phyloP scores from a whole-genome alignment of 2,888 invertebrate genomes.

The Aphidoletes aphidimyza region DNA sequence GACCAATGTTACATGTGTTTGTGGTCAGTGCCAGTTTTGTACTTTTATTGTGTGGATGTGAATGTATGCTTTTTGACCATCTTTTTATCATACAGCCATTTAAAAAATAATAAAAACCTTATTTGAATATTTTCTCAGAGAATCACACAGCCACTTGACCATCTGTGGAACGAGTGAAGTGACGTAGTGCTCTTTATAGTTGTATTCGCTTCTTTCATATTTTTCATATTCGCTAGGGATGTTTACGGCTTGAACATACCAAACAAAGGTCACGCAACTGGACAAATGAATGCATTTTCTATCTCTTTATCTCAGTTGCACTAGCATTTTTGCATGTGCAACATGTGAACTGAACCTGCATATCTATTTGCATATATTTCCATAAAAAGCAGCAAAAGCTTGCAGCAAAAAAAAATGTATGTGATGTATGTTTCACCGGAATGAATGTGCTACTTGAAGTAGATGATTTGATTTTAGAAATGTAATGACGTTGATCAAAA shows the following conservation, averaged over 20 bases:
- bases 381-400: too few species aligned
- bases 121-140: slow-evolving; percentile 22
- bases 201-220: not conserved
- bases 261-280: not conserved
- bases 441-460: too few species aligned
- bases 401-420: too few species aligned
- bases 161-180: not conserved
- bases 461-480: too few species aligned
- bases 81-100: slow-evolving; percentile 5
- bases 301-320: too few species aligned
- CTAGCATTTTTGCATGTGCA: too few species aligned
- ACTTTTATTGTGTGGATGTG: slow-evolving; percentile 21
- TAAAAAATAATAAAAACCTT: too few species aligned
- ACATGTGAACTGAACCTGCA: too few species aligned
- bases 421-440: too few species aligned
- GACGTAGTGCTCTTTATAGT: not conserved
- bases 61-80: not conserved
- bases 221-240: not conserved
- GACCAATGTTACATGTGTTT: slow-evolving; percentile 30
- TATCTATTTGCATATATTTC: too few species aligned
- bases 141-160: not conserved
- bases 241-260: not conserved
- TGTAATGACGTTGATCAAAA: too few species aligned
- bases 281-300: too few species aligned
- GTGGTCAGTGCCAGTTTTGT: not conserved